Conservation (phyloP, 2,888 invertebrate species). For the Drosophila fungiperda region DNA sequence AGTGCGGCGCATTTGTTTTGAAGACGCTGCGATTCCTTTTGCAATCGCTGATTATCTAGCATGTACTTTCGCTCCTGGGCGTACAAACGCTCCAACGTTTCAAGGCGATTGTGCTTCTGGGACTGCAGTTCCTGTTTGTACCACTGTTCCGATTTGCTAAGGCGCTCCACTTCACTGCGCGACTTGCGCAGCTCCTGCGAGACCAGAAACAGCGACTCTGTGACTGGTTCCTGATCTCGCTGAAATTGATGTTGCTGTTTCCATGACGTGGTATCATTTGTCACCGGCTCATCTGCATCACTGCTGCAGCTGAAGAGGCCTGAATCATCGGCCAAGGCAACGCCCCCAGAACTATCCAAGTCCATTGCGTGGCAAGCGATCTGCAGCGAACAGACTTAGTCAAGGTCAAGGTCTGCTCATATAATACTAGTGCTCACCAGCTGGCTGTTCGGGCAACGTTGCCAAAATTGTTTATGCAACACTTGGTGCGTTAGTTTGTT, state of each 20-base stretch:
- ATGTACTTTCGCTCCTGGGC: constrained; percentile 83
- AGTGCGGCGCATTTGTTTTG: constrained; percentile 74
- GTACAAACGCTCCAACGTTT: constrained; percentile 83
- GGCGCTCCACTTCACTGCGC: constrained; percentile 82
- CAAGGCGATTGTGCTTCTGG: constrained; percentile 81
- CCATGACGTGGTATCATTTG: constrained; percentile 22
- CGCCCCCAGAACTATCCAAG: constrained; percentile 35
- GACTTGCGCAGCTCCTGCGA: constrained; percentile 78
- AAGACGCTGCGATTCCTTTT: constrained; percentile 78
- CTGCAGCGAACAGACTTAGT: constrained; percentile 20
- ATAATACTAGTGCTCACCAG: constrained; percentile 12
- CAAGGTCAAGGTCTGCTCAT: background rate
- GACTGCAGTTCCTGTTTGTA: constrained; percentile 82
- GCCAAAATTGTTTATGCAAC: constrained; percentile 12
- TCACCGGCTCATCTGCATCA: constrained; percentile 39
- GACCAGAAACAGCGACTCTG: constrained; percentile 67
- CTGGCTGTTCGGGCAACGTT: background rate
- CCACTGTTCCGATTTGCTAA: constrained; percentile 84
- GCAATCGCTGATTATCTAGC: constrained; percentile 82
- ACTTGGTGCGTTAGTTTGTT: background rate
- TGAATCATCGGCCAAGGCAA: constrained; percentile 66
- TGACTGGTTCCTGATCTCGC: constrained; percentile 28
- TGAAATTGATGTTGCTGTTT: background rate
- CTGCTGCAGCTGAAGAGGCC: constrained; percentile 74
- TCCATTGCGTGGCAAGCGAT: constrained; percentile 47